Base-by-base conservation (phyloP, 2,888 invertebrate genomes). In the Acanthosepion esculentum region DNA sequence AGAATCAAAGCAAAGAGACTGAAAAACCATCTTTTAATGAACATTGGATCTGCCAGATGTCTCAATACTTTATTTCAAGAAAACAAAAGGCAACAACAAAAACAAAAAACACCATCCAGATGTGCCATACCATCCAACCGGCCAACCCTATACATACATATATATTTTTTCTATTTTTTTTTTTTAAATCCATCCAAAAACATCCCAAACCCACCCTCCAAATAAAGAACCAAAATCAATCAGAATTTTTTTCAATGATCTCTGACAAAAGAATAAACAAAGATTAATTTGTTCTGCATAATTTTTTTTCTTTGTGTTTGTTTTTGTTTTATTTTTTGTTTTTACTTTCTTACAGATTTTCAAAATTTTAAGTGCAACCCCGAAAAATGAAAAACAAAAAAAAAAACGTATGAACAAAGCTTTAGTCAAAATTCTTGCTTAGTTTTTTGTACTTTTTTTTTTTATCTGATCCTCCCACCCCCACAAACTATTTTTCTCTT, bases 211-310 rank as follows among this genome's bases (percentile, higher is more conserved):
- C 29, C 29, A 29, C 10, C 7, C 8, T 4, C 15, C 15, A 59
- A 23, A 20, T 23, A 23, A 59, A 23, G 59, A 59, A 59, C 59
- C 23, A 20, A n/a, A 78, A n/a, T 78, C 78, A 78, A 78, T 78
- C 78, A 78, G 78, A n/a, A n/a, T 78, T 78, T 78, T 78, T 78
- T 78, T 78, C 78, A 33, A 78, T 78, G 78, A 78, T 78, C 78
- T 78, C 78, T 18, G 78, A 78, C 78, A 78, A 78, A 78, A 78
- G 78, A 78, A 78, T 78, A 78, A 78, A 78, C 78, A 78, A 78
- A 78, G 4, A 78, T 78, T 15, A n/a, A 78, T 78, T 78, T 78
- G 33, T 78, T 78, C 78, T 78, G 78, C 78, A 78, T n/a, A 59
- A 3, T 59, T 26, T 26, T 78, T 29, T 78, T 78, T 78, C 15